Base-by-base conservation (phyloP, 2,113 vertebrate genomes). In the Nannospalax galili region DNA sequence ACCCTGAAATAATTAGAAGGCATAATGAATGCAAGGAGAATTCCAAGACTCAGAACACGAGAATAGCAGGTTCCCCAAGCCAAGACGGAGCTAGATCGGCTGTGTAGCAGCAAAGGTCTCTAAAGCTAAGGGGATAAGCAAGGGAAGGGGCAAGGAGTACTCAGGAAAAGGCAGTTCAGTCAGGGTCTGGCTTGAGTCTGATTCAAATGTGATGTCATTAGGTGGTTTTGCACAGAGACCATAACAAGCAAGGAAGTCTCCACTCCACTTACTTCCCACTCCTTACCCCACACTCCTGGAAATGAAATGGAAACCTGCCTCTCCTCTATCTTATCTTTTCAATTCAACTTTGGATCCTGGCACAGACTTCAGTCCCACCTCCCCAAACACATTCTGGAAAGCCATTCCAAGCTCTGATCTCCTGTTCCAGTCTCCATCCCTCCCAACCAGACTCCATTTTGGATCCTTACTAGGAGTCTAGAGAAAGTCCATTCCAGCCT, bases 91-190 rank as follows among this genome's bases (percentile, higher is more conserved):
- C 1, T 37, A 7, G 2, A 9, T 19, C 7, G 8, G 12, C 35
- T 26, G 10, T 30, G 26, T 4, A 17, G 9, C 9, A 80, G 64
- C 10, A 32, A 69, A 1, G 7, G 15, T 1, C 32, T 5, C 4
- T 19, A 7, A 12, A 30, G 10, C n/a, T 64, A 22, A 75, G n/a
- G 3, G 4, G 45, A 58, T 22, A 12, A 32, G 9, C 0, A 28
- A n/a, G 26, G 32, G 0, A 62, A 58, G 16, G 28, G 1, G 22
- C 1, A 3, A 77, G 48, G 8, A 26, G 30, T 12, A 65, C 58
- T 24, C 24, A 24, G 1, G 3, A 4, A 3, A 56, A 37, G 48
- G 7, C 0, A 15, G n/a, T 3, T 30, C 0, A 24, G 42, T 60
- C 5, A 65, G 17, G 7, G n/a, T 67, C 35, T 72, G 56, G 5